These are phyloP conservation scores for Ectemnius continuus DNA, from an alignment of 2,888 invertebrate genomes.

Conservation along the genomic window DNA sequence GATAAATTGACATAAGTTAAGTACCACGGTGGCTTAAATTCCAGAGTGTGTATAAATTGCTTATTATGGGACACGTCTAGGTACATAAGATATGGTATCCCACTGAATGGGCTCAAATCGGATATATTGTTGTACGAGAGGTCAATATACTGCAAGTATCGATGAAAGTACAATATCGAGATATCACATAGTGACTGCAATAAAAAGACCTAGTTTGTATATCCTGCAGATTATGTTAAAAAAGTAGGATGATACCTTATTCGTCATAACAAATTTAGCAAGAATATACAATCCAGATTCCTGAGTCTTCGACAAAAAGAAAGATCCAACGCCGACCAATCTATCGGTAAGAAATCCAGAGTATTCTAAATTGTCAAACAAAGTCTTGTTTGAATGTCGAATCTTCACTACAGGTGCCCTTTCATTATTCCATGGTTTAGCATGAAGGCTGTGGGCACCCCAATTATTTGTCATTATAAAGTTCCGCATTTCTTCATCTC, in stretches of 20 bases:
- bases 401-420: slow-evolving; percentile 59
- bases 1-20: slow-evolving; percentile 82
- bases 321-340: slow-evolving; percentile 79
- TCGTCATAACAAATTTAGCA: slow-evolving; percentile 80
- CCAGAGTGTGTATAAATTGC: slow-evolving; percentile 78
- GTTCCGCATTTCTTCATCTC: slow-evolving; percentile 35
- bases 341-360: slow-evolving; percentile 80
- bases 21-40: slow-evolving; percentile 82
- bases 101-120: slow-evolving; percentile 79
- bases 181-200: not conserved
- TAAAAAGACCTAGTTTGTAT: too few relatives aligned
- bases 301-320: slow-evolving; percentile 80
- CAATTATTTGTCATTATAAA: slow-evolving; percentile 59
- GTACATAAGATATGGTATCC: slow-evolving; percentile 81
- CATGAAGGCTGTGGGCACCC: slow-evolving; percentile 59
- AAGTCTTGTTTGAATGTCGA: slow-evolving; percentile 33
- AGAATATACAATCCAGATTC: slow-evolving; percentile 80
- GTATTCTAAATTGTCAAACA: slow-evolving; percentile 62
- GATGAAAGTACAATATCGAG: slow-evolving; percentile 79
- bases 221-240: too few relatives aligned
- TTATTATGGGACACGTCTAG: slow-evolving; percentile 81
- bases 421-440: slow-evolving; percentile 61
- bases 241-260: slow-evolving; percentile 61
- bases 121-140: slow-evolving; percentile 81
- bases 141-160: slow-evolving; percentile 82